Base-by-base conservation (phyloP, 2,888 invertebrate genomes). In the Mongoloraphidia duomilia region DNA sequence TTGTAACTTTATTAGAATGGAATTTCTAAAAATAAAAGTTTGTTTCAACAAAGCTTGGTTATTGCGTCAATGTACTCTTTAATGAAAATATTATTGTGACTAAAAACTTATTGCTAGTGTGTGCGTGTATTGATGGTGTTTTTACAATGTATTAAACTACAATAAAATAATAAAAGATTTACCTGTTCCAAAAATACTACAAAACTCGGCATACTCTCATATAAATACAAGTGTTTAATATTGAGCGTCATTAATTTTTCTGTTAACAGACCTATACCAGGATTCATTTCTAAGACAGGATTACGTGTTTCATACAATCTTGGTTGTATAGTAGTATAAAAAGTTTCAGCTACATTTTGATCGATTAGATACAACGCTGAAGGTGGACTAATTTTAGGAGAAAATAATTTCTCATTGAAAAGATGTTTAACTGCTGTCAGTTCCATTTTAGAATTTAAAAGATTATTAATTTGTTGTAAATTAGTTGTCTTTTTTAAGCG, bases 261-360 rank as follows among this genome's bases (percentile, higher is more conserved):
- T 10, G 48, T 48, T 36, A 48, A 42, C 10, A 48, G 26, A 10
- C 48, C 48, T 17, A 48, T 9, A n/a, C 48, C 48, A 5, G 48
- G 48, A 43, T 48, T 48, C 11, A 42, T 34, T 42, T 48, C 48
- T 17, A 48, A 10, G 38, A 48, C 26, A 12, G 13, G 10, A 26
- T 14, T 33, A 42, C 14, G 14, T 41, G 13, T 41, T 41, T 34
- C 9, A 10, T 8, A 10, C 2, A 48, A 3, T 4, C 13, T 42
- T 3, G 36, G 10, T 48, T 42, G 12, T 3, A 48, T 48, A n/a
- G 17, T 36, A 26, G 9, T 35, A 42, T 13, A 35, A 35, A 48
- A 41, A 33, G n/a, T 35, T 43, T 9, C 37, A 6, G 48, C 48
- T 26, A 38, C 40, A 34, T 12, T 37, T 42, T 42, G 9, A 48